A percentile compares a stretch with the other conserved stretches of the same genome.
These are phyloP conservation scores for Megaleporinus macrocephalus DNA, from an alignment of 2,113 vertebrate species.

Conservation along the genomic window DNA sequence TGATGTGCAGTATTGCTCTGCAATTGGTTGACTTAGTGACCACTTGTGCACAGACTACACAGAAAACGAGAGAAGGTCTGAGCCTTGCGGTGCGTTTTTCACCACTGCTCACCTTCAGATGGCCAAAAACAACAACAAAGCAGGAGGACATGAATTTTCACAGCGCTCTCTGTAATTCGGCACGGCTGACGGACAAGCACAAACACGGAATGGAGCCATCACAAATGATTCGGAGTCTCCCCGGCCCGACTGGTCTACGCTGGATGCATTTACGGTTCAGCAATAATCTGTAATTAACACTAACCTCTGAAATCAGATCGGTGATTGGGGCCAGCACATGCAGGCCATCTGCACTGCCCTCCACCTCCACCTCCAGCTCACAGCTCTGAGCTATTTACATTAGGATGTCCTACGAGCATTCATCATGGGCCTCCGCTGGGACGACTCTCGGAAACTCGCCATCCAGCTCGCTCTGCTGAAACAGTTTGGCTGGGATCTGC, in stretches of 20 bases:
- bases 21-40: not conserved
- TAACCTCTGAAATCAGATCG: slow-evolving; percentile 52
- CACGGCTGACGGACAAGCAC: slow-evolving; percentile 15
- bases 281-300: slow-evolving; percentile 64
- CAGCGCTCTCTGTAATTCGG: slow-evolving; percentile 18
- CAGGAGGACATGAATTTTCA: slow-evolving; percentile 32
- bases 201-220: slow-evolving; percentile 32
- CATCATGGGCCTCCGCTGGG: slow-evolving; percentile 43
- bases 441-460: slow-evolving; percentile 24
- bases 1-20: not conserved
- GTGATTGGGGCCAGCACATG: slow-evolving; percentile 59
- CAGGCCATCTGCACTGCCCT: slow-evolving; percentile 51
- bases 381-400: slow-evolving; percentile 55
- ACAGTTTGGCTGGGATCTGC: slow-evolving; percentile 43
- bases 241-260: slow-evolving; percentile 46
- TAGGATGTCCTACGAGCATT: slow-evolving; percentile 49
- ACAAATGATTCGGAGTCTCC: slow-evolving; percentile 47
- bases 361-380: slow-evolving; percentile 11
- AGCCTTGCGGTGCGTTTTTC: not conserved
- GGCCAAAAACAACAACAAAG: not conserved
- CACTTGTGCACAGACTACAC: not conserved
- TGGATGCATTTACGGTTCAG: slow-evolving; percentile 52
- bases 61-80: not conserved
- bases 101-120: not conserved
- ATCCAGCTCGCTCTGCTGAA: slow-evolving; percentile 33